A percentile compares a stretch with the other conserved stretches of the same genome.
Evolutionary conservation across 2,797 vertebrate genomes (phyloP).

Genomic region (Sebastes cheni): DNA sequence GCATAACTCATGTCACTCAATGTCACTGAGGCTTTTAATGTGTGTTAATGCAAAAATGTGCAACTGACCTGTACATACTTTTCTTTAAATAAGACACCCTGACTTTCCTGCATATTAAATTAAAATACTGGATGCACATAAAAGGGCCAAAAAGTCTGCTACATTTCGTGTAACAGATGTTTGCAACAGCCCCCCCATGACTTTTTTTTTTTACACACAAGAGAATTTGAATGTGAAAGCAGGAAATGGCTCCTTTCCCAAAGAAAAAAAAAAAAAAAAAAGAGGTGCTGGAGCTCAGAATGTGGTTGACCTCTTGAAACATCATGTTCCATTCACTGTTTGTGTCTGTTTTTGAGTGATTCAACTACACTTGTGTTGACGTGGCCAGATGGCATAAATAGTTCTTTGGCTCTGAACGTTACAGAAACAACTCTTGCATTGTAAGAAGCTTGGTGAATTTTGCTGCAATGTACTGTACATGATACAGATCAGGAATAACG

Average conservation of each 20-base stretch:
- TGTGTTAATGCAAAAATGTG: not conserved
- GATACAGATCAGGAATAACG: not conserved
- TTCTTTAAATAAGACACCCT: not conserved
- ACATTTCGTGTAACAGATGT: slow-evolving; percentile 44
- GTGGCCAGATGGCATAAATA: slow-evolving; percentile 63
- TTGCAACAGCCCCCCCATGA: slow-evolving; percentile 14
- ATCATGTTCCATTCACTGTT: slow-evolving; percentile 46
- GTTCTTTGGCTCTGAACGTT: slow-evolving; percentile 34
- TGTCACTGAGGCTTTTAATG: not conserved
- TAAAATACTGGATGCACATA: not conserved
- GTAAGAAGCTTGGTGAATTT: slow-evolving; percentile 12
- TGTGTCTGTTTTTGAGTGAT: slow-evolving; percentile 48
- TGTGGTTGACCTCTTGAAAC: slow-evolving; percentile 41
- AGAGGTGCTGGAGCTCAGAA: slow-evolving; percentile 28
- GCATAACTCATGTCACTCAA: not conserved
- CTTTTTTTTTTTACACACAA: not conserved
- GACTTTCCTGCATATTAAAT: not conserved
- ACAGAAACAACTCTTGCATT: slow-evolving; percentile 23
- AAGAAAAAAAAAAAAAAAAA: not conserved
- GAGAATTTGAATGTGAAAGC: slow-evolving; percentile 27
- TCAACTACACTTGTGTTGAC: slow-evolving; percentile 35
- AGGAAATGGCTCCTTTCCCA: slow-evolving; percentile 19
- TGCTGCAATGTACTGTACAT: slow-evolving; percentile 9
- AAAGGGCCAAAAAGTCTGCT: slow-evolving; percentile 10
- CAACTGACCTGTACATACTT: not conserved